Conservation (phyloP, 2,888 invertebrate species). For the Smittia sp. region DNA sequence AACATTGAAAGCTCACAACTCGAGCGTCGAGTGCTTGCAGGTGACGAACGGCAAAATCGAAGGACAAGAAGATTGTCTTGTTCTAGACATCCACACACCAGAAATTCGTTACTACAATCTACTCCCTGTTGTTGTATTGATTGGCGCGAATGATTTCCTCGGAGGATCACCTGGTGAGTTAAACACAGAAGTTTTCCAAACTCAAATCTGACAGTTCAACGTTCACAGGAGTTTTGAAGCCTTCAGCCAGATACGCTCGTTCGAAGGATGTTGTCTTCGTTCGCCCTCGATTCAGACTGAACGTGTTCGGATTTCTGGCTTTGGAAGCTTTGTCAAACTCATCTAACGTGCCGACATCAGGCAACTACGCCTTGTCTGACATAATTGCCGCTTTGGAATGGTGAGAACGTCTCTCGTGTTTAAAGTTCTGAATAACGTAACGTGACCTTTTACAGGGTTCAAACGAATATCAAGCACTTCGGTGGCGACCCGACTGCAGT, state of each 20-base stretch:
- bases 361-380: constrained; percentile 83
- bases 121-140: constrained; percentile 76
- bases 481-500: constrained; percentile 77
- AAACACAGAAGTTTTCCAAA: not conserved
- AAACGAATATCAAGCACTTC: constrained; percentile 77
- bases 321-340: constrained; percentile 66
- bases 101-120: constrained; percentile 71
- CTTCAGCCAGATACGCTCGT: constrained; percentile 72
- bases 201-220: not conserved
- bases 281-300: constrained; percentile 79
- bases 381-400: constrained; percentile 73
- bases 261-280: constrained; percentile 81
- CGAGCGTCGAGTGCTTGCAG: constrained; percentile 68
- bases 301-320: constrained; percentile 78
- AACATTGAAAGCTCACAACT: constrained; percentile 66
- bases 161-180: constrained; percentile 71
- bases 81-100: constrained; percentile 78
- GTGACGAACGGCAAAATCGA: constrained; percentile 63
- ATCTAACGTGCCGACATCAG: constrained; percentile 71
- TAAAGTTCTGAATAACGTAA: not conserved
- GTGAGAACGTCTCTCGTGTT: constrained; percentile 48
- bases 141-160: constrained; percentile 75
- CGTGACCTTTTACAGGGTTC: constrained; percentile 52
- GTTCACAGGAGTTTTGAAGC: constrained; percentile 55
- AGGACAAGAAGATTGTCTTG: constrained; percentile 80